Conservation (phyloP, 35 echinoderm and acorn worm genomes). For the Patiria miniata region DNA sequence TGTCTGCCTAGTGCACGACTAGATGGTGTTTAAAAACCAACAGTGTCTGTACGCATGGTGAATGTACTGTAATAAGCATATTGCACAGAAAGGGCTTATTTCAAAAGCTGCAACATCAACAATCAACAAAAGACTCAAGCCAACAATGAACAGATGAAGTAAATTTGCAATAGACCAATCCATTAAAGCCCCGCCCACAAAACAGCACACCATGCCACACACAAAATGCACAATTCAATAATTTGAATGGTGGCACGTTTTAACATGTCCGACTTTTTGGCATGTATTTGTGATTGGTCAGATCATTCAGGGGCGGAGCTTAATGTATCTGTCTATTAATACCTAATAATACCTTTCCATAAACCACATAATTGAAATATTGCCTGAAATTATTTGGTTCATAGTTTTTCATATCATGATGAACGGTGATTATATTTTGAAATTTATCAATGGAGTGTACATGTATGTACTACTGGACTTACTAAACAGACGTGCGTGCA, state of each 20-base stretch:
- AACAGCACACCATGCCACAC: neutral
- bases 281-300: neutral
- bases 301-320: too few relatives aligned
- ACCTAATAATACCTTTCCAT: neutral
- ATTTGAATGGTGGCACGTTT: neutral
- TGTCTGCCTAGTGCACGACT: too few relatives aligned
- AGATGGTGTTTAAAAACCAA: too few relatives aligned
- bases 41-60: too few relatives aligned
- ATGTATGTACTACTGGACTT: neutral
- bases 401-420: neutral
- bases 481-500: neutral
- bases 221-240: too few relatives aligned
- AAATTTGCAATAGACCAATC: neutral
- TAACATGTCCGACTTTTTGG: neutral
- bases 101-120: neutral
- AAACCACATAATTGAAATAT: neutral
- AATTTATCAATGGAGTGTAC: neutral
- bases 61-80: too few relatives aligned
- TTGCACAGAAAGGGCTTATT: too few relatives aligned
- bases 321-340: neutral
- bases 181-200: neutral
- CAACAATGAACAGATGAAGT: neutral
- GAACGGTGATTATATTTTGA: neutral
- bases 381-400: neutral
- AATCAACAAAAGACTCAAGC: neutral